Conservation (phyloP, 35 echinoderm and acorn worm genomes). For the Antedon bifida region DNA sequence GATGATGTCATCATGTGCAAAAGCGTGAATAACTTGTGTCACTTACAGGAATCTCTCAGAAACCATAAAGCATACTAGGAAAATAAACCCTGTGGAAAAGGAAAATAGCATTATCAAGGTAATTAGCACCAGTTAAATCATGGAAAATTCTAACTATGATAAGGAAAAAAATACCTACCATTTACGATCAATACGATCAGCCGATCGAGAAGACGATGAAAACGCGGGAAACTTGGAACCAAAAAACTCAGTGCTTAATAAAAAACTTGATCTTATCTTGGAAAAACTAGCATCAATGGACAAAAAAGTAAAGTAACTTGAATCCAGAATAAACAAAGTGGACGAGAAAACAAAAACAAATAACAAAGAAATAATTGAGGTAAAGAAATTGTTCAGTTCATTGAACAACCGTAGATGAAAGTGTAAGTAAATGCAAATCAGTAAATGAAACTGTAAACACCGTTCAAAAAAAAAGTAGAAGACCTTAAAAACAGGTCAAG, state of each 20-base stretch:
- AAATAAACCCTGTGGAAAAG: too few species aligned
- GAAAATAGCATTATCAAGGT: too few species aligned
- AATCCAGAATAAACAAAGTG: neutral
- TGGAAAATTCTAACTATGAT: neutral
- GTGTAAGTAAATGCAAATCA: neutral
- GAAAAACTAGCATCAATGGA: neutral
- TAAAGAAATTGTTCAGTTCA: neutral
- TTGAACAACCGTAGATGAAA: neutral
- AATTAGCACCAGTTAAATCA: too few species aligned
- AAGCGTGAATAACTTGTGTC: too few species aligned
- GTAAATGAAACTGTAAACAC: neutral
- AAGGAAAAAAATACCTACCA: neutral
- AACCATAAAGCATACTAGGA: too few species aligned
- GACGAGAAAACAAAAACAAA: neutral
- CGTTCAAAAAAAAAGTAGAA: neutral
- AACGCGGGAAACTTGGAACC: neutral
- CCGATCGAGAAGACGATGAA: neutral
- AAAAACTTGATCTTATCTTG: neutral
- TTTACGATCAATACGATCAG: neutral
- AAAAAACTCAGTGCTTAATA: neutral
- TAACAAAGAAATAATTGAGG: neutral
- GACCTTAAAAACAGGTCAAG: neutral
- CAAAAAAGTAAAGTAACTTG: neutral
- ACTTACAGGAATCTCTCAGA: too few species aligned
- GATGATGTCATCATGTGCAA: too few species aligned